phyloP scores from a whole-genome alignment of 2,113 vertebrate species.

The Indicator indicator region DNA sequence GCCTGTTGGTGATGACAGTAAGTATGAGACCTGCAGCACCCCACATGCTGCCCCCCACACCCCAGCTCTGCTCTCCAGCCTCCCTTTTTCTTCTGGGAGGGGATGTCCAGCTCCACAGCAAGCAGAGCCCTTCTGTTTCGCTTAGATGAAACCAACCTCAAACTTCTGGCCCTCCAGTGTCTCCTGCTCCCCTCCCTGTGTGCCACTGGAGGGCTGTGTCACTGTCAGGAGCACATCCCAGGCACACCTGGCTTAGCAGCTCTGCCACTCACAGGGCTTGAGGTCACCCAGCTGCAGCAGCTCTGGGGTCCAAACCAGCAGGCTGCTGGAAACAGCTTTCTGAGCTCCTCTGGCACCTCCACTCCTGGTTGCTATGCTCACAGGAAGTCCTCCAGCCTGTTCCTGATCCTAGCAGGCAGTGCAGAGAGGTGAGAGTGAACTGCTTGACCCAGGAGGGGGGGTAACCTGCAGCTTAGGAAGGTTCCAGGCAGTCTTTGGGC shows the following conservation, averaged over 20 bases:
- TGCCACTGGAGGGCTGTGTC: not conserved
- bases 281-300: not conserved
- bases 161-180: not conserved
- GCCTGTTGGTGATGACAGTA: constrained; percentile 94
- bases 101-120: not conserved
- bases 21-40: constrained; percentile 7
- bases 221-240: not conserved
- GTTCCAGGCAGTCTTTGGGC: too few species aligned
- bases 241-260: not conserved
- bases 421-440: too few species aligned
- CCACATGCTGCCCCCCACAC: not conserved
- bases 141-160: not conserved
- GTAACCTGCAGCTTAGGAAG: too few species aligned
- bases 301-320: not conserved
- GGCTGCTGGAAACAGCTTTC: not conserved
- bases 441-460: too few species aligned
- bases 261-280: not conserved
- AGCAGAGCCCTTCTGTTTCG: not conserved
- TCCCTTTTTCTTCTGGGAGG: not conserved
- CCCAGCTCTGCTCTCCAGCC: not conserved
- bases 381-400: too few species aligned
- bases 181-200: not conserved
- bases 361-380: not conserved
- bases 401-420: too few species aligned
- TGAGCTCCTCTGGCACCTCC: not conserved